Percentiles rank a stretch among this genome's conserved stretches.
These are phyloP conservation scores for Thecophora atra DNA, from an alignment of 2,888 invertebrate species.

Conservation along the genomic window DNA sequence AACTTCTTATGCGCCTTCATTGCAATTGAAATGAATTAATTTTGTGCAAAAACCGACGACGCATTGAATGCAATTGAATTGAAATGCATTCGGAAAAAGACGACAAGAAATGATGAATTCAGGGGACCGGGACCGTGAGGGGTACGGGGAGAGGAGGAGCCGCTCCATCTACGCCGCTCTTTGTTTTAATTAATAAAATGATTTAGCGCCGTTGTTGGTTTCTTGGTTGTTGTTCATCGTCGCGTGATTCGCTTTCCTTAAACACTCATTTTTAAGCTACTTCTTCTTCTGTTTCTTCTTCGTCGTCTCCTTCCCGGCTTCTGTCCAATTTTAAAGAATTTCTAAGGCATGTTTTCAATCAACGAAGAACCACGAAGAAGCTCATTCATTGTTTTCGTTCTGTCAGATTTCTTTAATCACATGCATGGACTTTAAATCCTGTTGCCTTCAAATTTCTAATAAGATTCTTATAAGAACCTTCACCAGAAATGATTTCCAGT, in stretches of 20 bases:
- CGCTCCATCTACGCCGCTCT: background rate
- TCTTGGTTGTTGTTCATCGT: background rate
- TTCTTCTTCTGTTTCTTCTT: background rate
- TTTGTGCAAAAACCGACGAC: background rate
- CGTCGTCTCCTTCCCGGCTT: background rate
- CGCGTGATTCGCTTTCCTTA: slow-evolving; percentile 10
- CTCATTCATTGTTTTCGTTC: background rate
- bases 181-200: slow-evolving; percentile 13
- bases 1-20: background rate
- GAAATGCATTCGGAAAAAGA: background rate
- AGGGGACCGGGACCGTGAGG: too few species aligned
- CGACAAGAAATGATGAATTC: background rate
- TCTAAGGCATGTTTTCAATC: background rate
- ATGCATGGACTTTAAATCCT: too few species aligned
- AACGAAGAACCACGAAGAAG: background rate
- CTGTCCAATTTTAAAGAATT: background rate
- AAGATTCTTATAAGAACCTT: too few species aligned
- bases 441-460: too few species aligned
- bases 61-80: background rate
- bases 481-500: too few species aligned
- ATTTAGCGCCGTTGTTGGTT: slow-evolving; percentile 1
- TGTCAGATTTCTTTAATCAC: background rate
- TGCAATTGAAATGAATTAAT: slow-evolving; percentile 3
- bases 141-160: too few species aligned
- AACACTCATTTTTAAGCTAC: background rate